phyloP scores from a whole-genome alignment of 1,140 invertebrate genomes.

The Drosophila ficusphila region DNA sequence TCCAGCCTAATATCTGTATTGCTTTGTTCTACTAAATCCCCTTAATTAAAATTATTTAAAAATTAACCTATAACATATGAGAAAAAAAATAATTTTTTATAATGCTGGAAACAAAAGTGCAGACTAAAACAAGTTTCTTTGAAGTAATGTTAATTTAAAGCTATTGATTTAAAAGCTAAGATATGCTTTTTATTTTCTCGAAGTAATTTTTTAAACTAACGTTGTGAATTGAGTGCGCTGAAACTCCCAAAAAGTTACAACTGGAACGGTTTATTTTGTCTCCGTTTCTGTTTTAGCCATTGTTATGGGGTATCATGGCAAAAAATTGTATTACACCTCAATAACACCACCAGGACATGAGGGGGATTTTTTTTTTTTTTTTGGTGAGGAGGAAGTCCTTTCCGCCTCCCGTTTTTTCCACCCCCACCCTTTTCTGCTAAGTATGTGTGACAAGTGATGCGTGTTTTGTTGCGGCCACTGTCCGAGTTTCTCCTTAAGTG shows the following conservation, averaged over 20 bases:
- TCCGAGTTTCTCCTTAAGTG: slow-evolving; percentile 78
- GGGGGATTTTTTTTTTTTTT: slow-evolving; percentile 27
- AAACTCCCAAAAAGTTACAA: not conserved
- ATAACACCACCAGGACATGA: slow-evolving; percentile 83
- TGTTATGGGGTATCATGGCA: slow-evolving; percentile 79
- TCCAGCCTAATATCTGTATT: too few species aligned
- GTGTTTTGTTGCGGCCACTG: slow-evolving; percentile 82
- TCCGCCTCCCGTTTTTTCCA: not conserved
- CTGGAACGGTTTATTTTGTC: not conserved
- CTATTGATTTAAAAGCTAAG: too few species aligned
- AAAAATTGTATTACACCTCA: slow-evolving; percentile 84
- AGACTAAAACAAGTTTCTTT: too few species aligned
- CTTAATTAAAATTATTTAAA: too few species aligned
- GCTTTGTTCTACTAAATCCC: too few species aligned
- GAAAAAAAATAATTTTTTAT: too few species aligned
- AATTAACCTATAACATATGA: too few species aligned
- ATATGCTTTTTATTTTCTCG: too few species aligned
- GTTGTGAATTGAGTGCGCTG: not conserved
- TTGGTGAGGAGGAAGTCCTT: not conserved
- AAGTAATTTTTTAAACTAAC: too few species aligned
- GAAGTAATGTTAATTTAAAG: too few species aligned
- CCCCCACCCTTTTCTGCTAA: slow-evolving; percentile 37
- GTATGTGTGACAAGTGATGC: slow-evolving; percentile 84
- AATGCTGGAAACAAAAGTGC: too few species aligned
- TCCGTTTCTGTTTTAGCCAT: slow-evolving; percentile 29